phyloP scores from a whole-genome alignment of 2,113 vertebrate species.

The Gavialis gangeticus region DNA sequence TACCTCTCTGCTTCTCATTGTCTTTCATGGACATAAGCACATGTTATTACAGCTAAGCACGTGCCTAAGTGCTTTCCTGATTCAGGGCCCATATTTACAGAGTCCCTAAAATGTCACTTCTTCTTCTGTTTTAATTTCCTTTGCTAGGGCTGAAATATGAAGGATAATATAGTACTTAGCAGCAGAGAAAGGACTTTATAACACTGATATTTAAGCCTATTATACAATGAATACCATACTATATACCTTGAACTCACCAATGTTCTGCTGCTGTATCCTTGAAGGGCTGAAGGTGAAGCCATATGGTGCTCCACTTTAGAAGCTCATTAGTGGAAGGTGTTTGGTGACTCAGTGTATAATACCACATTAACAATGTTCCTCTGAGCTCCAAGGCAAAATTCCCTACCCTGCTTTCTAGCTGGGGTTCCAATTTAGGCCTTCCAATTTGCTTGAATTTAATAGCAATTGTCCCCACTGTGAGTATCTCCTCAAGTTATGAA shows the following conservation, averaged over 20 bases:
- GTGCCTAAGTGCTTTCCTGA: fast-evolving
- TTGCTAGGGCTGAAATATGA: background rate
- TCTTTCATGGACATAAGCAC: background rate
- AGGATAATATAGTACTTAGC: background rate
- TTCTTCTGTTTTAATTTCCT: background rate
- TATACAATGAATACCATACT: background rate
- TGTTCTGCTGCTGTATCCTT: background rate
- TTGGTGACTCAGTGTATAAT: constrained; percentile 35
- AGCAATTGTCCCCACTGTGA: background rate
- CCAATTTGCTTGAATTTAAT: background rate
- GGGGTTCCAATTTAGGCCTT: background rate
- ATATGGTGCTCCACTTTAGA: background rate
- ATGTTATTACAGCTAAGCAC: background rate
- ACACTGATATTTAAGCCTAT: background rate
- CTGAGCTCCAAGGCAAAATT: background rate
- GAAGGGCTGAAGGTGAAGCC: background rate
- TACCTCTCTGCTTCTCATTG: background rate
- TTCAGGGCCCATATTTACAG: background rate
- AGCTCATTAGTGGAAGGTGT: constrained; percentile 44
- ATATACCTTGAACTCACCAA: background rate
- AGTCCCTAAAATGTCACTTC: fast-evolving
- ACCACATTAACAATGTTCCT: background rate
- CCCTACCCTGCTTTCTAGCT: background rate
- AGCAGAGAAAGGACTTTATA: background rate
- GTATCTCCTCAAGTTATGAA: background rate